Evolutionary conservation across 2,113 vertebrate genomes (phyloP).

Genomic region (Lasiurus cinereus): DNA sequence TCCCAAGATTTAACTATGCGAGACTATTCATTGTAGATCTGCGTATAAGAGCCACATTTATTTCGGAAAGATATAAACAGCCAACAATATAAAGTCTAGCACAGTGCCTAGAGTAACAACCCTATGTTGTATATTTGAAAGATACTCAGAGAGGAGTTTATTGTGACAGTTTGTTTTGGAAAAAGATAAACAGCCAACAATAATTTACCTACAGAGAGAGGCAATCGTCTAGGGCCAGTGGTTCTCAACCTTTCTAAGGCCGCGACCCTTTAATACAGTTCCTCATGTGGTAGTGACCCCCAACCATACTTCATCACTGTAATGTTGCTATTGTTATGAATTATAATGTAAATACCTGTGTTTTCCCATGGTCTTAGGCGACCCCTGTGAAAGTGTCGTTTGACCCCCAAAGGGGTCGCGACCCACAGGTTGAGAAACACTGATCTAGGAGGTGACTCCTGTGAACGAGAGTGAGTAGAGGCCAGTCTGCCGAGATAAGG

Average conservation of each 20-base stretch:
- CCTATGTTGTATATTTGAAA: not conserved
- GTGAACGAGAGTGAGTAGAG: not conserved
- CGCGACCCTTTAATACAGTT: too few species aligned
- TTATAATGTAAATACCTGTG: too few species aligned
- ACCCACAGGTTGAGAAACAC: too few species aligned
- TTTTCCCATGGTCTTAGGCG: too few species aligned
- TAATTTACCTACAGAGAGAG: not conserved
- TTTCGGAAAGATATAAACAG: not conserved
- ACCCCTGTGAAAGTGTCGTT: too few species aligned
- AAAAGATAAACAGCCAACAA: not conserved
- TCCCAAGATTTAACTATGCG: not conserved
- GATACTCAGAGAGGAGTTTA: not conserved
- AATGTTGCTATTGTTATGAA: too few species aligned
- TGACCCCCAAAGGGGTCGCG: too few species aligned
- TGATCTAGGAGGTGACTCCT: too few species aligned
- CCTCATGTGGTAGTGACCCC: too few species aligned
- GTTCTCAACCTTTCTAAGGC: too few species aligned
- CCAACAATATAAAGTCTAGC: not conserved
- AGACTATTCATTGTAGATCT: not conserved
- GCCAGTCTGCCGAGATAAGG: not conserved
- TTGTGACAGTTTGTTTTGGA: not conserved
- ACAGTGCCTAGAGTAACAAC: not conserved
- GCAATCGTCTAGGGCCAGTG: not conserved
- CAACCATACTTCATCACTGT: too few species aligned
- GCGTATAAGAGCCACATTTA: not conserved